Evolutionary conservation across 2,888 invertebrate genomes (phyloP).

Genomic region (Actias luna): DNA sequence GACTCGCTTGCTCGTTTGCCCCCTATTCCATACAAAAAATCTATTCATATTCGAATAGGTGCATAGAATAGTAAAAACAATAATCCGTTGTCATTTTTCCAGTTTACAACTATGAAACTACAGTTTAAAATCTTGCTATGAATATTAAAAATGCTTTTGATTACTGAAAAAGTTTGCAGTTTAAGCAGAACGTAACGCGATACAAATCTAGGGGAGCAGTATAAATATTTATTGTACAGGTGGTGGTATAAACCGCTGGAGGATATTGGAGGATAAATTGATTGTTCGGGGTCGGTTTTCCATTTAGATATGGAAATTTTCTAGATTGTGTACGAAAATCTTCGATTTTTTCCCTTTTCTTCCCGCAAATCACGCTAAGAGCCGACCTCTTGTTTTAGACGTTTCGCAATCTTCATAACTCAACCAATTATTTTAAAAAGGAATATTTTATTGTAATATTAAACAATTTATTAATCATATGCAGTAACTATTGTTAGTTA

Average conservation of each 20-base stretch:
- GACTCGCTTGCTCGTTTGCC: too few relatives aligned
- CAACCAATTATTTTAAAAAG: constrained; percentile 16
- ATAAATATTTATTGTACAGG: constrained; percentile 82
- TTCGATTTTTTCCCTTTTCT: constrained; percentile 68
- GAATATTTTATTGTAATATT: neutral
- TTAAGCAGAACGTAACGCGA: constrained; percentile 47
- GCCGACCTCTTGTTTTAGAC: constrained; percentile 40
- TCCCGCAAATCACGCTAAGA: constrained; percentile 71
- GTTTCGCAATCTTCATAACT: constrained; percentile 41
- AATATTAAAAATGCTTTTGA: constrained; percentile 14
- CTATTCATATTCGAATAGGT: too few relatives aligned
- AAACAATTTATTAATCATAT: neutral
- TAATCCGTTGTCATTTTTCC: too few relatives aligned
- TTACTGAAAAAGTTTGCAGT: constrained; percentile 36
- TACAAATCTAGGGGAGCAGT: constrained; percentile 72
- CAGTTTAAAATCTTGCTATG: neutral
- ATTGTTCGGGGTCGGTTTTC: constrained; percentile 82
- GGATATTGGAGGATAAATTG: constrained; percentile 82
- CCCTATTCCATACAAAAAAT: too few relatives aligned
- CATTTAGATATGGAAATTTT: constrained; percentile 82
- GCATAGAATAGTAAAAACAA: too few relatives aligned
- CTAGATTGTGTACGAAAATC: constrained; percentile 79
- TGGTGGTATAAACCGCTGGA: constrained; percentile 80
- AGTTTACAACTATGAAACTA: too few relatives aligned
- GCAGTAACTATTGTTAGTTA: neutral